A percentile compares a stretch with the other conserved stretches of the same genome.
Evolutionary conservation across 2,888 invertebrate genomes (phyloP).

Genomic region (Xestobium rufovillosum): DNA sequence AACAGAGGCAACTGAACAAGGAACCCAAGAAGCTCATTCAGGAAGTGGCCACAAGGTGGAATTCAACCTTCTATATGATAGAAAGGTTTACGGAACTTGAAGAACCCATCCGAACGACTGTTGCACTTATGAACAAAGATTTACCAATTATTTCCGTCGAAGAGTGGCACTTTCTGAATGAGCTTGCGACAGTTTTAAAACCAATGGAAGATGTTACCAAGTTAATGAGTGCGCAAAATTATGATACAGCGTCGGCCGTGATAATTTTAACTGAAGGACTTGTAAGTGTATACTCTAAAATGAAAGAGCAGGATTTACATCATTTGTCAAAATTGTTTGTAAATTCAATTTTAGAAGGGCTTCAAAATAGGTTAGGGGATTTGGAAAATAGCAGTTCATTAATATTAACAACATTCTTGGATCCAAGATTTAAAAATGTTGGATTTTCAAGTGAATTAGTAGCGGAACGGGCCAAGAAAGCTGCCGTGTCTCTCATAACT

Average conservation of each 20-base stretch:
- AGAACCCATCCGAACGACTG: constrained; percentile 13
- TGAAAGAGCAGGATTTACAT: not conserved
- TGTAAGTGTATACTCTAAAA: constrained; percentile 11
- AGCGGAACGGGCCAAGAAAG: constrained; percentile 6
- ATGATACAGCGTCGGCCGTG: constrained; percentile 22
- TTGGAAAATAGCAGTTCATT: constrained; percentile 20
- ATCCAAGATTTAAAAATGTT: constrained; percentile 23
- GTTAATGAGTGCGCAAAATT: constrained; percentile 23
- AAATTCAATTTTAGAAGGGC: constrained; percentile 4
- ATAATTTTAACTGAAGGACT: constrained; percentile 23
- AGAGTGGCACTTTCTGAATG: constrained; percentile 21
- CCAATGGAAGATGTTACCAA: constrained; percentile 24
- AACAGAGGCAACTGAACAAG: constrained; percentile 18
- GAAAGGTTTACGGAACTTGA: constrained; percentile 15
- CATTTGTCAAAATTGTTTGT: not conserved
- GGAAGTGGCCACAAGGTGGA: constrained; percentile 18
- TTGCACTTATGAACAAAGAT: constrained; percentile 14
- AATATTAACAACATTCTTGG: constrained; percentile 19
- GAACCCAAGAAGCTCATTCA: constrained; percentile 15
- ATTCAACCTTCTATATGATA: constrained; percentile 18
- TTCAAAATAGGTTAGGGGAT: constrained; percentile 16
- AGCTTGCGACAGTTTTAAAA: constrained; percentile 21
- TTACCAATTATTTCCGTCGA: constrained; percentile 17
- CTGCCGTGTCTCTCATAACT: too few species aligned
- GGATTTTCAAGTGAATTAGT: constrained; percentile 16